Evolutionary conservation across 2,888 invertebrate genomes (phyloP), one percentile per base, ranked within the genome.

Genomic region (Heteromyza rotundicornis): DNA sequence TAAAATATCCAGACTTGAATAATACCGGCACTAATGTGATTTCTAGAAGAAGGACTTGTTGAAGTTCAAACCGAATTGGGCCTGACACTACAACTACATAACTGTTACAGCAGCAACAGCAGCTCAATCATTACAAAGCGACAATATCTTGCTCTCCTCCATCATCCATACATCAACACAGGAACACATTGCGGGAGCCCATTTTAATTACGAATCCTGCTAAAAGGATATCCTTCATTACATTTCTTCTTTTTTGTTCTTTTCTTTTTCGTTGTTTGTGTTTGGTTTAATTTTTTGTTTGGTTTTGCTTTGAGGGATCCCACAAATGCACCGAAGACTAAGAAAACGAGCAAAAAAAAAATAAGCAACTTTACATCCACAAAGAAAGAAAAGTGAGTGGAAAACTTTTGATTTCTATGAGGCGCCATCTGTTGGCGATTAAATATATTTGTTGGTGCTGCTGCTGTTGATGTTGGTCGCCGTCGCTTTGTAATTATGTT

Each of bases 141-240:
- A n/a, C n/a, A n/a, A n/a, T n/a, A n/a, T n/a, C n/a, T n/a, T 40
- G 12, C 12, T 40, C n/a, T 7, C 40, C 40, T n/a, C 40, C 40
- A 40, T 40, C 14, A 3, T 40, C 3, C 40, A n/a, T 40, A 8
- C 40, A 40, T 10, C 47, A 24, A 19, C 19, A 17, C 12, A 24
- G 23, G 19, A 36, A 51, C 22, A 22, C 47, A 51, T 51, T 40
- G 54, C 40, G 55, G n/a, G n/a, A n/a, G n/a, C 47, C 51, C 55
- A 27, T 63, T 65, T 65, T 65, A 65, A 63, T 65, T 62, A 63
- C 61, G 52, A 50, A 59, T 65, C 24, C 50, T 61, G 58, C 47
- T 19, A 49, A 61, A 54, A 59, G 59, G 55, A 61, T 63, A 59
- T 62, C 55, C 60, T 65, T 62, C 62, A 47, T 49, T 60, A 47